Base-by-base conservation (phyloP, 2,888 invertebrate species). In the Cataglyphis albicans region DNA sequence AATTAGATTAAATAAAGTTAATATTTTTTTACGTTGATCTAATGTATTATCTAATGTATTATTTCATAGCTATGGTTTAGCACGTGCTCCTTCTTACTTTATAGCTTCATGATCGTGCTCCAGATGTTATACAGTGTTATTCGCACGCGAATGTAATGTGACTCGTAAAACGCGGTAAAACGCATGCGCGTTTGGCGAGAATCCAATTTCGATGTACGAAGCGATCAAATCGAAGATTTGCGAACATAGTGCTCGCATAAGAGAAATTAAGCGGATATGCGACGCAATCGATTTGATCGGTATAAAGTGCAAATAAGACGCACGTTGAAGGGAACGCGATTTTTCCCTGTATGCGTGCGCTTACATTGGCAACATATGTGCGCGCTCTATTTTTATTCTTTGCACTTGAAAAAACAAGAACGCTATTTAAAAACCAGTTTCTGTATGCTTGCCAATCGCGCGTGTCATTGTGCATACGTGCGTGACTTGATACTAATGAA, bases 401-500 rank as follows among this genome's bases (percentile, higher is more conserved):
- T 61, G 67, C 85, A 86, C 88, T 90, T 90, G 90, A 85, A 86
- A 86, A 89, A 86, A 87, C 90, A 87, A 88, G 84, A 82, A 80
- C 80, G 84, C 88, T 90, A 85, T 88, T 84, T 90, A 88, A 87
- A 90, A 87, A 84, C 74, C 59, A 73, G 74, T 63, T 55, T 85
- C 84, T 85, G 87, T 88, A 84, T 84, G 78, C 81, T 80, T 81
- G 88, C 88, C 87, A 89, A 89, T 86, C 82, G 82, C 67, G 84
- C 68, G 82, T 84, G 52, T 59, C 81, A 67, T 80, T 67, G 63
- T 73, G 55, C 75, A 73, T 25, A 55, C 70, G 52, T 5, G 55
- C 21, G 67, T 63, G 65, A 59, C 12, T 80, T 25, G 12, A 21
- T 57, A 25, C 59, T 32, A 35, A 59, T 5, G 12, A 67, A 44